Conservation (phyloP, 2,113 vertebrate genomes). For the Tupaia chinensis region DNA sequence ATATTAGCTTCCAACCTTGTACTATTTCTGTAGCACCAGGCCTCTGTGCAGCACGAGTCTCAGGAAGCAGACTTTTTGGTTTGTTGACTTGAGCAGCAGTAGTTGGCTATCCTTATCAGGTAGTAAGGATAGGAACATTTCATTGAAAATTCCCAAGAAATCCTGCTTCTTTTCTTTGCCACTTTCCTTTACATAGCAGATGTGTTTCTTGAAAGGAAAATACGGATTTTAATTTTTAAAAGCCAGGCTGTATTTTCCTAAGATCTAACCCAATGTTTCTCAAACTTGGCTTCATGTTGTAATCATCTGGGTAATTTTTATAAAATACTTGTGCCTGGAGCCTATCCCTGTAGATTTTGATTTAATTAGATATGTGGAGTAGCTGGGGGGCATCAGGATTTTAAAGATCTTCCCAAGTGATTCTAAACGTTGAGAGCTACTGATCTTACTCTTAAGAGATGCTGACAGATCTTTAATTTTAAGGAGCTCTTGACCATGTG, state of each 20-base stretch:
- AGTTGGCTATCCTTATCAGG: not conserved
- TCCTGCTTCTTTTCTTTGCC: not conserved
- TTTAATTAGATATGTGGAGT: not conserved
- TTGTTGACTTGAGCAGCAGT: slow-evolving; percentile 14
- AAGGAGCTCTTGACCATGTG: not conserved
- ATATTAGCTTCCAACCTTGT: not conserved
- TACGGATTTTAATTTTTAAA: slow-evolving; percentile 36
- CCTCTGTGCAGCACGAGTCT: not conserved
- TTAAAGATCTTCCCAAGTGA: not conserved
- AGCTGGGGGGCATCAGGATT: not conserved
- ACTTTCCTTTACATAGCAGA: not conserved
- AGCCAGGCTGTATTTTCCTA: not conserved
- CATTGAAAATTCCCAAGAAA: slow-evolving; percentile 30
- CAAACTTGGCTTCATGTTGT: not conserved
- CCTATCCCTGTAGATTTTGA: not conserved
- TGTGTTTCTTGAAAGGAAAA: slow-evolving; percentile 53
- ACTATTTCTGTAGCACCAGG: not conserved
- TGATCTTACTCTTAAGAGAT: slow-evolving; percentile 12
- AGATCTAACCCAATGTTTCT: not conserved
- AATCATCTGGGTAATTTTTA: not conserved
- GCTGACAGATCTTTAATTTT: not conserved
- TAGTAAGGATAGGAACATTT: not conserved
- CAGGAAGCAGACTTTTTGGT: not conserved
- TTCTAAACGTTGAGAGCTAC: slow-evolving; percentile 36
- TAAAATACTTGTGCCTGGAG: not conserved